A percentile compares a stretch with the other conserved stretches of the same genome.
phyloP scores from a whole-genome alignment of 2,888 invertebrate species.

The Ophion ventricosus region DNA sequence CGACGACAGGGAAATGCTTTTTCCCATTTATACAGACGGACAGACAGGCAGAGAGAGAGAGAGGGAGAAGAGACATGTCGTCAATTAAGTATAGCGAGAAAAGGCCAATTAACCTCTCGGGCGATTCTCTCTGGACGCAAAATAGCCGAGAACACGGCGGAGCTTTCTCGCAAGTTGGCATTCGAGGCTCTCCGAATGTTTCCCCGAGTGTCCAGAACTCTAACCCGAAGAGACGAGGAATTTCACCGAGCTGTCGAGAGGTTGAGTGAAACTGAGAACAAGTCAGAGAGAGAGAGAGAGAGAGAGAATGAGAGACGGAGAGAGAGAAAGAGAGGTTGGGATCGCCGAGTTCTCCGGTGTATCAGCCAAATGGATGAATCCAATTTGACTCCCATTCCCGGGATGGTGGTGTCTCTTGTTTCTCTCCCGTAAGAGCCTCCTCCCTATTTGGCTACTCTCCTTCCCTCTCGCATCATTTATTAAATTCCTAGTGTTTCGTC shows the following conservation, averaged over 20 bases:
- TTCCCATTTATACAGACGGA: slow-evolving; percentile 27
- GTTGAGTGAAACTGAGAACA: slow-evolving; percentile 41
- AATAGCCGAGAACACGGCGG: slow-evolving; percentile 8
- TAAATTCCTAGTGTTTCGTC: background rate
- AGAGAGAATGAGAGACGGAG: background rate
- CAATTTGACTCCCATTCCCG: slow-evolving; percentile 13
- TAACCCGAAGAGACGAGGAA: slow-evolving; percentile 4
- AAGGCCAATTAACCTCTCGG: slow-evolving; percentile 25
- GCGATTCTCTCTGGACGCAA: slow-evolving; percentile 12
- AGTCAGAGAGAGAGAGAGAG: background rate
- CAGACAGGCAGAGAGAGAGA: background rate
- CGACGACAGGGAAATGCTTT: slow-evolving; percentile 43
- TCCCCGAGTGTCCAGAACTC: slow-evolving; percentile 8
- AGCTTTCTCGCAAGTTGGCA: slow-evolving; percentile 10
- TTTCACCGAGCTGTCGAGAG: slow-evolving; percentile 43
- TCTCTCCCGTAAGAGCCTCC: background rate
- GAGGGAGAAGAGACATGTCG: slow-evolving; percentile 19
- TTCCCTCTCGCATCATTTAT: background rate
- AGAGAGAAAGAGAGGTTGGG: background rate
- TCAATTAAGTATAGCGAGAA: slow-evolving; percentile 50
- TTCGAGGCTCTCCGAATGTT: slow-evolving; percentile 4
- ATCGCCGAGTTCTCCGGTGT: slow-evolving; percentile 5
- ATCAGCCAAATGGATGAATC: slow-evolving; percentile 1
- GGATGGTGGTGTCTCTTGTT: background rate
- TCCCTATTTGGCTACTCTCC: background rate